These are phyloP conservation scores for Pilophorus perplexus DNA, from an alignment of 2,888 invertebrate genomes.

Conservation along the genomic window DNA sequence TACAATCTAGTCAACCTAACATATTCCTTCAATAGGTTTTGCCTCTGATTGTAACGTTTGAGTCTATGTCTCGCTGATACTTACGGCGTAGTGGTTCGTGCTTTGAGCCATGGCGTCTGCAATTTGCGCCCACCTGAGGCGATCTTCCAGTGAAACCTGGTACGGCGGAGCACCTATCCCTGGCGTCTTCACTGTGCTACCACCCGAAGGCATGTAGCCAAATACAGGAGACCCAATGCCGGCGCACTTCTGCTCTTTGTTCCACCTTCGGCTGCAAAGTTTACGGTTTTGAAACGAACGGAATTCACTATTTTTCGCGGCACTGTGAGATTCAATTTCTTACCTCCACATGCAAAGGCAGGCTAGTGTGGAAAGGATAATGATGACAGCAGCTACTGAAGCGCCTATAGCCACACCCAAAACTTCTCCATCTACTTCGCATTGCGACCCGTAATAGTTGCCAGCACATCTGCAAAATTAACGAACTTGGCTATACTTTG, in stretches of 20 bases:
- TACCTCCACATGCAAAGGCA: constrained; percentile 90
- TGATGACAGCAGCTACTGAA: constrained; percentile 81
- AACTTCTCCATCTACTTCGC: constrained; percentile 89
- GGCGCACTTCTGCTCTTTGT: constrained; percentile 76
- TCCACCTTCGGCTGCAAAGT: constrained; percentile 76
- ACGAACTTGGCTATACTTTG: too few species aligned
- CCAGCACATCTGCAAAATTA: constrained; percentile 66
- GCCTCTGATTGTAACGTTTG: too few species aligned
- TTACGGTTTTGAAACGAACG: background rate
- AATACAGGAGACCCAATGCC: constrained; percentile 74
- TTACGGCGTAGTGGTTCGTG: constrained; percentile 74
- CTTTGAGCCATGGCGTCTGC: constrained; percentile 85
- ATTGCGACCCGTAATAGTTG: constrained; percentile 82
- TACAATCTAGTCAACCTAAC: too few species aligned
- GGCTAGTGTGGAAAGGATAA: constrained; percentile 80
- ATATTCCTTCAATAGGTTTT: too few species aligned
- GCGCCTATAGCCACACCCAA: constrained; percentile 88
- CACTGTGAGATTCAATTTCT: background rate
- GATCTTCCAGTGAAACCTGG: constrained; percentile 73
- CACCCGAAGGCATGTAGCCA: constrained; percentile 73
- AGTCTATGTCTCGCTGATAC: too few species aligned
- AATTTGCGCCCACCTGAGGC: constrained; percentile 84
- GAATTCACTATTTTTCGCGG: background rate
- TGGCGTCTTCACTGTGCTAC: constrained; percentile 68
- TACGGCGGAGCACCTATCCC: constrained; percentile 74